Evolutionary conservation across 2,888 invertebrate species (phyloP).

Genomic region (Steinernema scapterisci): DNA sequence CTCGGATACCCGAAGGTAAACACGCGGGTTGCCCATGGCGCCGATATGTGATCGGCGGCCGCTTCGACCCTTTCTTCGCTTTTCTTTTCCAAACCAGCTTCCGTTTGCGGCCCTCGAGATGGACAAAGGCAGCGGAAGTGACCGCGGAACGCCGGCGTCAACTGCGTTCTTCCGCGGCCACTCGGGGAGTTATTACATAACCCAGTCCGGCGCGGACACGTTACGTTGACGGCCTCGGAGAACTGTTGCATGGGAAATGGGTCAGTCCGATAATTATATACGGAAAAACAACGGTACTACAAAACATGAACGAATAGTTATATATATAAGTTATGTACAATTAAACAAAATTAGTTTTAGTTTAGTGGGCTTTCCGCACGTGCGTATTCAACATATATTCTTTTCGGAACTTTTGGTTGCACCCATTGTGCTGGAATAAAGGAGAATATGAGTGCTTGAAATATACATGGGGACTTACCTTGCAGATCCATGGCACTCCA

Average conservation of each 20-base stretch:
- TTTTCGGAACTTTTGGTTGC: too few species aligned
- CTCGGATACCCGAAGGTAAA: not conserved
- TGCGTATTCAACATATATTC: too few species aligned
- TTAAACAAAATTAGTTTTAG: too few species aligned
- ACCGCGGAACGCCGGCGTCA: not conserved
- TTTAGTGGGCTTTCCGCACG: too few species aligned
- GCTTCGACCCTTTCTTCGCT: not conserved
- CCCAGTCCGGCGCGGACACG: not conserved
- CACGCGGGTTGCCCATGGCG: not conserved
- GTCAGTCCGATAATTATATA: too few species aligned
- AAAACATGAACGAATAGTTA: too few species aligned
- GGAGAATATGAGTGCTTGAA: too few species aligned
- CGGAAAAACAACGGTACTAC: too few species aligned
- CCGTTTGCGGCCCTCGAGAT: not conserved
- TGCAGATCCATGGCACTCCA: too few species aligned
- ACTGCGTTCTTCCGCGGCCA: not conserved
- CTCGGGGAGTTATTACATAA: not conserved
- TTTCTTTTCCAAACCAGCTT: not conserved
- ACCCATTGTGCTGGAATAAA: too few species aligned
- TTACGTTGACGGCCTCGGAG: slow-evolving; percentile 14
- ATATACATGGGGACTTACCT: too few species aligned
- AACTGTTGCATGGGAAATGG: slow-evolving; percentile 23
- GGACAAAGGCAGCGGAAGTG: not conserved
- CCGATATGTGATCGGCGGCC: not conserved
- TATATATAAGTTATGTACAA: too few species aligned